Evolutionary conservation across 2,888 invertebrate species (phyloP).

Genomic region (Isotomurus palustris): DNA sequence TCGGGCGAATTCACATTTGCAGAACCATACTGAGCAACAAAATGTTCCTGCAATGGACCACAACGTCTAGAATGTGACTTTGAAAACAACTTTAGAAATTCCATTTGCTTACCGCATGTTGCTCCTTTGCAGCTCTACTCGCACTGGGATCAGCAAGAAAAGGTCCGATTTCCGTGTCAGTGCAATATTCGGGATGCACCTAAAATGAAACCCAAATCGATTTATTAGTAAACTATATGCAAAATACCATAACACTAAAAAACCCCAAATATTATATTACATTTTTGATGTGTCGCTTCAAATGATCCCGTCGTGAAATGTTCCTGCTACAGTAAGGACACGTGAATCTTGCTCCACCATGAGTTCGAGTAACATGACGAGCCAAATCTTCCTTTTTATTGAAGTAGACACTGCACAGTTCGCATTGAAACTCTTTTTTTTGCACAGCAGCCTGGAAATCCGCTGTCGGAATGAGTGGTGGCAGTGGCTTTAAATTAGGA

Average conservation of each 20-base stretch:
- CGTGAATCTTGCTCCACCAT: conserved; percentile 36
- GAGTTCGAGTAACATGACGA: conserved; percentile 7
- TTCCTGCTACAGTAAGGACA: conserved; percentile 35
- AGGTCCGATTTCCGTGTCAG: conserved; percentile 27
- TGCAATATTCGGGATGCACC: conserved; percentile 29
- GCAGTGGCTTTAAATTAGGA: conserved; percentile 7
- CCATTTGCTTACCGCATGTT: conserved; percentile 2
- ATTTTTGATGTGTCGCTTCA: conserved; percentile 33
- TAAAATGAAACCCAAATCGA: neutral
- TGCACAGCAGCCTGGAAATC: neutral
- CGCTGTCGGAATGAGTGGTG: neutral
- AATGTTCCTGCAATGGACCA: conserved; percentile 1
- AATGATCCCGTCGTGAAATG: conserved; percentile 34
- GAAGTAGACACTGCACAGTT: neutral
- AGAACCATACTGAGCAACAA: conserved; percentile 4
- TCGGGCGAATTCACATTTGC: no score
- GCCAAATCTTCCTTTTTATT: conserved; percentile 9
- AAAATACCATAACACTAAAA: neutral
- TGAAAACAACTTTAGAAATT: neutral
- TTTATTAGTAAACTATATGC: neutral
- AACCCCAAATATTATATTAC: conserved; percentile 10
- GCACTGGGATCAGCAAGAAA: conserved; percentile 14
- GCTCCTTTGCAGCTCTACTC: neutral
- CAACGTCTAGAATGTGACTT: neutral
- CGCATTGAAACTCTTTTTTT: neutral